Percentiles rank a stretch among this genome's conserved stretches.
These are phyloP conservation scores for Eurosta solidaginis DNA, from an alignment of 1,140 invertebrate genomes.

Conservation along the genomic window DNA sequence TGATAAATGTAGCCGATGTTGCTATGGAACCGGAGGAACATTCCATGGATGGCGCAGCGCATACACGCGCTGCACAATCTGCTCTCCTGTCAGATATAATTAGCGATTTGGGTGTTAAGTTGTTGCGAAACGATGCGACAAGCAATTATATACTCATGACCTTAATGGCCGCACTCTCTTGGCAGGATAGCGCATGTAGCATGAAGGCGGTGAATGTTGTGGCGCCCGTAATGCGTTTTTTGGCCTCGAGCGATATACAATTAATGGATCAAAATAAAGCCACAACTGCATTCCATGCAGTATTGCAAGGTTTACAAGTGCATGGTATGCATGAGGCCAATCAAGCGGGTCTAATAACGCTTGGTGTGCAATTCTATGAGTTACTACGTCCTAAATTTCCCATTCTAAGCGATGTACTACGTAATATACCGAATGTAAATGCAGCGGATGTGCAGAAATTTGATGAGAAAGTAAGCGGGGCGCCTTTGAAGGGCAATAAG, in stretches of 20 bases:
- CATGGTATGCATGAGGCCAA: constrained; percentile 87
- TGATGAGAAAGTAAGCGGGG: constrained; percentile 79
- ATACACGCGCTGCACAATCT: constrained; percentile 62
- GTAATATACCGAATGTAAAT: constrained; percentile 78
- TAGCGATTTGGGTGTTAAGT: constrained; percentile 73
- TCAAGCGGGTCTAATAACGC: constrained; percentile 51
- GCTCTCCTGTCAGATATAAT: constrained; percentile 69
- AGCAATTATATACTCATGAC: constrained; percentile 69
- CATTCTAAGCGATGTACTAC: constrained; percentile 67
- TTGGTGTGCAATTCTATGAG: constrained; percentile 75
- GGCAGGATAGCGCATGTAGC: constrained; percentile 82
- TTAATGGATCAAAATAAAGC: constrained; percentile 69
- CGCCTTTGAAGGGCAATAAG: constrained; percentile 73
- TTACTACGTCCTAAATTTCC: constrained; percentile 76
- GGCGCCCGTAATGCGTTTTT: constrained; percentile 68
- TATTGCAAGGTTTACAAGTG: constrained; percentile 75
- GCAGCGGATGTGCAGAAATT: constrained; percentile 77
- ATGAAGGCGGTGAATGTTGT: constrained; percentile 75
- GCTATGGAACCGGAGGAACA: constrained; percentile 73
- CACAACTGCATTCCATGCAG: constrained; percentile 71
- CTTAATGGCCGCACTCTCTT: constrained; percentile 74
- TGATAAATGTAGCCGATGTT: constrained; percentile 56
- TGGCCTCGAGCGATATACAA: constrained; percentile 62
- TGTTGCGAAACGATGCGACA: constrained; percentile 69
- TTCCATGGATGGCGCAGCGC: constrained; percentile 65